Conservation (phyloP, 2,113 vertebrate species). For the Phyllostomus discolor region DNA sequence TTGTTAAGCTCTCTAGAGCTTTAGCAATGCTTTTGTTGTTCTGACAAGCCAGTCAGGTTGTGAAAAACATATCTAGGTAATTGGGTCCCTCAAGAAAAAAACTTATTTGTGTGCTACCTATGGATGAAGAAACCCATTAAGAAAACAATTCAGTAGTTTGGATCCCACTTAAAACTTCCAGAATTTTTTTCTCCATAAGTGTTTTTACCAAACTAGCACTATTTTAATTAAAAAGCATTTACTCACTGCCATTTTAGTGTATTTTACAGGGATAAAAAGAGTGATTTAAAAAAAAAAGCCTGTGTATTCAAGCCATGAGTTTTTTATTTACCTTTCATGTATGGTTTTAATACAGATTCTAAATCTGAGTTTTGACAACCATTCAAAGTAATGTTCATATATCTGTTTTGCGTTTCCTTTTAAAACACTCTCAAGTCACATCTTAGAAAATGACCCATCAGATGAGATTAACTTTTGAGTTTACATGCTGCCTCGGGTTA, state of each 20-base stretch:
- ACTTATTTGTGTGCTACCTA: not conserved
- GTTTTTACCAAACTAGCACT: not conserved
- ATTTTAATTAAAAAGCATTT: constrained; percentile 22
- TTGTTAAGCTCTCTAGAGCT: not conserved
- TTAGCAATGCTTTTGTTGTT: constrained; percentile 41
- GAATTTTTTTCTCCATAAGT: not conserved
- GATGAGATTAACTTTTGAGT: constrained; percentile 7
- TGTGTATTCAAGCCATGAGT: not conserved
- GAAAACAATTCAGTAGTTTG: not conserved
- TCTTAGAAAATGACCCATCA: constrained; percentile 26
- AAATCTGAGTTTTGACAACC: constrained; percentile 28
- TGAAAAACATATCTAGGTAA: constrained; percentile 55
- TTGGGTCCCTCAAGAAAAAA: constrained; percentile 49
- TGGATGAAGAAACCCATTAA: constrained; percentile 8
- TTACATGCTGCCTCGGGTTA: constrained; percentile 5
- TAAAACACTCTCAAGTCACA: constrained; percentile 26
- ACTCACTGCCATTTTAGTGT: not conserved
- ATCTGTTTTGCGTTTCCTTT: constrained; percentile 51
- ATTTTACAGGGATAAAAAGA: not conserved
- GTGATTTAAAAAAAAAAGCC: not conserved
- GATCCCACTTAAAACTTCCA: not conserved
- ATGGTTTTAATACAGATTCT: constrained; percentile 53
- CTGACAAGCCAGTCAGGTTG: constrained; percentile 5
- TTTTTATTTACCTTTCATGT: constrained; percentile 13
- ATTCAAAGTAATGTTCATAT: constrained; percentile 32